phyloP scores from a whole-genome alignment of 92 coral and sea anemone genomes.

The Porites divaricata region DNA sequence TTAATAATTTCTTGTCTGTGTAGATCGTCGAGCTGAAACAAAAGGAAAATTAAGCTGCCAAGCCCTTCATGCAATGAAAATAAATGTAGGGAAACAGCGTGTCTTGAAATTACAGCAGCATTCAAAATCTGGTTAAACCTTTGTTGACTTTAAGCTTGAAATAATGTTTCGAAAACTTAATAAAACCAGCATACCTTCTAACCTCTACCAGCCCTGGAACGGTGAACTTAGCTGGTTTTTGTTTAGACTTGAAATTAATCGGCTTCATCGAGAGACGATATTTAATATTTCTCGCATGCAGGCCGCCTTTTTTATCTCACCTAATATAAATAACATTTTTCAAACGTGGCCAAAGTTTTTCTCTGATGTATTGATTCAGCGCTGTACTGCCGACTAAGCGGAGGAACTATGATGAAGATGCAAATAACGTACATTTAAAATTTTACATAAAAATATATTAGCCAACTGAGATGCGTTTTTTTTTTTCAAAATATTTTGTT shows the following conservation, averaged over 20 bases:
- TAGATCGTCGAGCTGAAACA: neutral
- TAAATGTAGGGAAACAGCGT: neutral
- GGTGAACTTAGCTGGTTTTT: neutral
- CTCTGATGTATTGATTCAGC: no score
- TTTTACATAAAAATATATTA: no score
- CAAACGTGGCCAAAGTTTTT: no score
- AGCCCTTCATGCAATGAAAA: slow-evolving; percentile 1
- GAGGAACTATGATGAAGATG: neutral
- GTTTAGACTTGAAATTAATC: neutral
- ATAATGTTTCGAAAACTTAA: neutral
- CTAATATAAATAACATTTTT: neutral
- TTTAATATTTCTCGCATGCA: slow-evolving; percentile 10
- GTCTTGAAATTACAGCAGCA: neutral
- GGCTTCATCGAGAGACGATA: slow-evolving; percentile 1
- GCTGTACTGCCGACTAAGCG: no score
- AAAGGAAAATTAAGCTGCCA: neutral
- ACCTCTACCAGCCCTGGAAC: neutral
- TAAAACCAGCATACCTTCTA: neutral
- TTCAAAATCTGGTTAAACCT: neutral
- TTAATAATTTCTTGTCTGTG: neutral
- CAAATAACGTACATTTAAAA: neutral
- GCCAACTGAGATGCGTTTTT: neutral
- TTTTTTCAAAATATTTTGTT: neutral
- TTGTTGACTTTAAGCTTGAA: neutral
- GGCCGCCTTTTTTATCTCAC: neutral